Evolutionary conservation across 2,797 vertebrate genomes (phyloP).

Genomic region (Leptodactylus fallax): DNA sequence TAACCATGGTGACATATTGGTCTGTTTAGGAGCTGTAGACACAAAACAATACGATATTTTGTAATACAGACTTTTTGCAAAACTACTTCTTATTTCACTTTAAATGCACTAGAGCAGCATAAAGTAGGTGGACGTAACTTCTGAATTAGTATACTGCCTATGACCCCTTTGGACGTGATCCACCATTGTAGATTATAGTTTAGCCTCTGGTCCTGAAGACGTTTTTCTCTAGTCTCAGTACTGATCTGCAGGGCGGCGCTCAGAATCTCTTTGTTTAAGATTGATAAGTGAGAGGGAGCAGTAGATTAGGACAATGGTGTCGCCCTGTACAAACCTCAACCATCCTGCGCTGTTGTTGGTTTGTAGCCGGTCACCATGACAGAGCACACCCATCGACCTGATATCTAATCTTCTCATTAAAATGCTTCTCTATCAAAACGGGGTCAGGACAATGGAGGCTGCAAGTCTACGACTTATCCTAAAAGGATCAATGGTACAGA

Average conservation of each 20-base stretch:
- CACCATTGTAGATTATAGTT: background rate
- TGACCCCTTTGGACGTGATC: background rate
- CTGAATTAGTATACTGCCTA: too few relatives aligned
- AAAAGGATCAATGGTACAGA: background rate
- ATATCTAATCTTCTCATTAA: constrained; percentile 53
- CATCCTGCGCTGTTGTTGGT: constrained; percentile 13
- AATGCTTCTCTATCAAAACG: background rate
- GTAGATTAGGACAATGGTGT: constrained; percentile 52
- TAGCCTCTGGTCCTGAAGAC: background rate
- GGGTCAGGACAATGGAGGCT: background rate
- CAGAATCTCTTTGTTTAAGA: constrained; percentile 23
- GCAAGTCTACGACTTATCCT: too few relatives aligned
- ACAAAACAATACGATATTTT: background rate
- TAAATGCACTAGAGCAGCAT: too few relatives aligned
- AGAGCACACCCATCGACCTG: constrained; percentile 28
- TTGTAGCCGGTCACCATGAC: constrained; percentile 14
- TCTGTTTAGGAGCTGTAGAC: background rate
- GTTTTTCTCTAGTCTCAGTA: background rate
- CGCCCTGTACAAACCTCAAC: constrained; percentile 38
- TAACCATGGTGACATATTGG: background rate
- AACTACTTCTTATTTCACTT: background rate
- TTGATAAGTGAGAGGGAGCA: constrained; percentile 45
- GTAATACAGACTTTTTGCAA: background rate
- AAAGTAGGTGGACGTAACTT: too few relatives aligned
- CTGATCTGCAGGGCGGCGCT: constrained; percentile 4